Conservation (phyloP, 1,140 invertebrate species). For the Pollicipes pollicipes region DNA sequence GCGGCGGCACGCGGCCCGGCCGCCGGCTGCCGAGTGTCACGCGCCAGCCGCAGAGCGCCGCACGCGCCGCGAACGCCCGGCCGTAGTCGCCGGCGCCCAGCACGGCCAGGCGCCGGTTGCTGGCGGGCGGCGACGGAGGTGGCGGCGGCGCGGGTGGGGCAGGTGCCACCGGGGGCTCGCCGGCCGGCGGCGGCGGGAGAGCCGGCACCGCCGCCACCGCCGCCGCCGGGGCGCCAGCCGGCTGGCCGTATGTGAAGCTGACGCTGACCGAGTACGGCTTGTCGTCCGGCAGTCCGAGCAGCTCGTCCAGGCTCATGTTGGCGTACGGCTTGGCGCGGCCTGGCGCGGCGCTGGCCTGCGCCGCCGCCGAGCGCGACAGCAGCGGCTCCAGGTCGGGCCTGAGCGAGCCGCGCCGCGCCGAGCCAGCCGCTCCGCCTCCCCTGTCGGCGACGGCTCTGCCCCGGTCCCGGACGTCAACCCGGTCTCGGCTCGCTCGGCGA, state of each 20-base stretch:
- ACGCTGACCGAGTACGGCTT: not conserved
- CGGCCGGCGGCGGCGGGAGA: too few species aligned
- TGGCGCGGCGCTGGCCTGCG: too few species aligned
- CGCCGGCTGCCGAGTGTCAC: conserved; percentile 17
- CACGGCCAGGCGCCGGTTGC: conserved; percentile 2
- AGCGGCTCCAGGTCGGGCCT: not conserved
- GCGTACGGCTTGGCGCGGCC: not conserved
- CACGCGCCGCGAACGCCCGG: conserved; percentile 15
- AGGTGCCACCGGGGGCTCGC: too few species aligned
- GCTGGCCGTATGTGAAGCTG: not conserved
- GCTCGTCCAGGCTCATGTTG: not conserved
- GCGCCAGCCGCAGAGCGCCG: conserved; percentile 17
- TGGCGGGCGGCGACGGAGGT: too few species aligned
- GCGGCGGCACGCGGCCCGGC: not conserved
- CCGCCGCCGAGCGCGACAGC: too few species aligned
- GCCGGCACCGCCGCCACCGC: too few species aligned
- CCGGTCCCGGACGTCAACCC: too few species aligned
- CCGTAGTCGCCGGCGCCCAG: conserved; percentile 19
- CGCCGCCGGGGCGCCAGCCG: too few species aligned
- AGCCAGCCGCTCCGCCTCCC: too few species aligned
- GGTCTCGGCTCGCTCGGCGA: not conserved
- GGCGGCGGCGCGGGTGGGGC: too few species aligned
- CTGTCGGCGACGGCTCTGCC: not conserved
- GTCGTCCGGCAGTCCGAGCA: not conserved
- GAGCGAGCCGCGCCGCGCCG: too few species aligned